phyloP scores from a whole-genome alignment of 2,797 vertebrate genomes.

The Pseudochaenichthys georgianus region DNA sequence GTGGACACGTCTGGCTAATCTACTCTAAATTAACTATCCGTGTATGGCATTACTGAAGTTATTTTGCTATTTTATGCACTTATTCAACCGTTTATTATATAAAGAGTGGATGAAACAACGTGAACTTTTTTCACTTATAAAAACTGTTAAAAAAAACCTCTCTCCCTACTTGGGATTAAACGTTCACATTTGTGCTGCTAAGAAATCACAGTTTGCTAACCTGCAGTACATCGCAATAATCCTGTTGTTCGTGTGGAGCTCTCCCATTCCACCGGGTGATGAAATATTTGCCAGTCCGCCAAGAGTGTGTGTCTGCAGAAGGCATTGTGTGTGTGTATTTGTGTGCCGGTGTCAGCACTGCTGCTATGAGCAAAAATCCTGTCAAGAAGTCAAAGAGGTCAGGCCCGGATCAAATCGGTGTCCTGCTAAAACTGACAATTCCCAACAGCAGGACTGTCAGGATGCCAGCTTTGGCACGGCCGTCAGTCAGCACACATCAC shows the following conservation, averaged over 20 bases:
- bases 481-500: slow-evolving; percentile 74
- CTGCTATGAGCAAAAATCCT: slow-evolving; percentile 67
- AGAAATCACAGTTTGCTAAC: slow-evolving; percentile 37
- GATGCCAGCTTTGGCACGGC: slow-evolving; percentile 62
- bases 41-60: slow-evolving; percentile 32
- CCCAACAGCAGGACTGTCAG: slow-evolving; percentile 75
- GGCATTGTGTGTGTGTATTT: slow-evolving; percentile 29
- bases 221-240: slow-evolving; percentile 32
- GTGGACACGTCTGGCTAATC: slow-evolving; percentile 55
- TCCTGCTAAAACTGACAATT: slow-evolving; percentile 75
- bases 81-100: slow-evolving; percentile 41
- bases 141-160: slow-evolving; percentile 18
- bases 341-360: slow-evolving; percentile 59
- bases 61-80: slow-evolving; percentile 32
- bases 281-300: slow-evolving; percentile 66
- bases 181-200: slow-evolving; percentile 12
- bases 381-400: slow-evolving; percentile 78
- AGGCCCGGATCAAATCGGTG: slow-evolving; percentile 74
- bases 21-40: slow-evolving; percentile 56
- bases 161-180: slow-evolving; percentile 21
- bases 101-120: slow-evolving; percentile 37
- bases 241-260: slow-evolving; percentile 47
- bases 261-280: slow-evolving; percentile 58
- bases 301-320: slow-evolving; percentile 22
- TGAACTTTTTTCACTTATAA: slow-evolving; percentile 25